Conservation (phyloP, 2,888 invertebrate species). For the Eupsilia transversa region DNA sequence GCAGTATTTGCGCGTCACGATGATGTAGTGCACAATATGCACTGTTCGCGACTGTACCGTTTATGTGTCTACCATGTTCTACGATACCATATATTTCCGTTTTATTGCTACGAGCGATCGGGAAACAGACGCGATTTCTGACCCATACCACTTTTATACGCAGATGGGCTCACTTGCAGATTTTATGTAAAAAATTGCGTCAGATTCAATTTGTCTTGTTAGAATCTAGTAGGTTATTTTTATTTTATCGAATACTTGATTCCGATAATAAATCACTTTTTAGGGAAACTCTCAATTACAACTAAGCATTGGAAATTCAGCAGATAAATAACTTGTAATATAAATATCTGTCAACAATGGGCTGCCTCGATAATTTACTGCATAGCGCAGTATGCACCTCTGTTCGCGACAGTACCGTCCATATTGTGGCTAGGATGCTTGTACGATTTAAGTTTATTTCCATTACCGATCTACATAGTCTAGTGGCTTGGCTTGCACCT, state of each 20-base stretch:
- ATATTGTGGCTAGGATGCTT: not conserved
- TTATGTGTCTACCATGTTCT: constrained; percentile 61
- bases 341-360: constrained; percentile 48
- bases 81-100: constrained; percentile 60
- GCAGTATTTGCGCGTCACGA: constrained; percentile 75
- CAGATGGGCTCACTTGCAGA: not conserved
- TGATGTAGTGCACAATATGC: constrained; percentile 81
- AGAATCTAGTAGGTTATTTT: not conserved
- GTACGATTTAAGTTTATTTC: constrained; percentile 4
- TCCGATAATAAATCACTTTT: not conserved
- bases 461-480: not conserved
- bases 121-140: constrained; percentile 39
- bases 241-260: not conserved
- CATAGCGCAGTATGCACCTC: not conserved
- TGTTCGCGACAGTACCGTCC: constrained; percentile 26
- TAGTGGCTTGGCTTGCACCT: not conserved
- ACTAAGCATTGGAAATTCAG: constrained; percentile 6
- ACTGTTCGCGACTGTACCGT: constrained; percentile 66
- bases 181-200: not conserved
- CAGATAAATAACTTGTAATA: constrained; percentile 39
- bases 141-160: constrained; percentile 40
- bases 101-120: constrained; percentile 53
- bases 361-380: constrained; percentile 31
- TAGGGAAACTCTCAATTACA: not conserved
- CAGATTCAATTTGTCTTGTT: constrained; percentile 14